Percentiles rank a stretch among this genome's conserved stretches.
Evolutionary conservation across 2,888 invertebrate genomes (phyloP).

Genomic region (Apamea epomidion): DNA sequence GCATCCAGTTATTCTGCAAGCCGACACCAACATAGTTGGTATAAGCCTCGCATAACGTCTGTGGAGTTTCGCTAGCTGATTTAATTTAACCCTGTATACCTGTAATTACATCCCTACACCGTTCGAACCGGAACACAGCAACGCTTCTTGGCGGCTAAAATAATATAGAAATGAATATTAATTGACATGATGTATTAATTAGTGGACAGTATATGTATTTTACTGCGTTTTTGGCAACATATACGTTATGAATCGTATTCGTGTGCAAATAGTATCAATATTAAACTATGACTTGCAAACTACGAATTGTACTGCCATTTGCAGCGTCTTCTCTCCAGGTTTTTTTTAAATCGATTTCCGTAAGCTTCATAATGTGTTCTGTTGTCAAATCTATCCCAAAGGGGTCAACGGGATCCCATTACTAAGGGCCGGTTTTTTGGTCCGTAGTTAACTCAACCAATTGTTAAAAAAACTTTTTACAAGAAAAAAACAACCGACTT

Average conservation of each 20-base stretch:
- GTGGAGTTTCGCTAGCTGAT: no score
- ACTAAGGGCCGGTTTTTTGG: no score
- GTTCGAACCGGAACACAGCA: background rate
- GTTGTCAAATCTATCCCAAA: no score
- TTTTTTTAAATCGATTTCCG: background rate
- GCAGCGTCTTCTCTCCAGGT: background rate
- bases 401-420: no score
- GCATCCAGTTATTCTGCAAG: no score
- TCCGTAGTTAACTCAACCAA: no score
- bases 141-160: background rate
- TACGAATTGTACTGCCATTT: background rate
- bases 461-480: no score
- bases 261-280: conserved; percentile 31
- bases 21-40: no score
- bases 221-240: conserved; percentile 40
- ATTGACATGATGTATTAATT: conserved; percentile 2
- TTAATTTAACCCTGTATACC: no score
- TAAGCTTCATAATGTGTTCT: background rate
- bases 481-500: no score
- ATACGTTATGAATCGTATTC: conserved; percentile 16
- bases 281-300: conserved; percentile 21
- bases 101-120: no score
- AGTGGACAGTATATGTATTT: conserved; percentile 1
- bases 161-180: background rate
- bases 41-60: no score